Percentiles rank a stretch among this genome's conserved stretches.
Conservation (phyloP, 2,113 vertebrate species). For the Oryctolagus cuniculus region DNA sequence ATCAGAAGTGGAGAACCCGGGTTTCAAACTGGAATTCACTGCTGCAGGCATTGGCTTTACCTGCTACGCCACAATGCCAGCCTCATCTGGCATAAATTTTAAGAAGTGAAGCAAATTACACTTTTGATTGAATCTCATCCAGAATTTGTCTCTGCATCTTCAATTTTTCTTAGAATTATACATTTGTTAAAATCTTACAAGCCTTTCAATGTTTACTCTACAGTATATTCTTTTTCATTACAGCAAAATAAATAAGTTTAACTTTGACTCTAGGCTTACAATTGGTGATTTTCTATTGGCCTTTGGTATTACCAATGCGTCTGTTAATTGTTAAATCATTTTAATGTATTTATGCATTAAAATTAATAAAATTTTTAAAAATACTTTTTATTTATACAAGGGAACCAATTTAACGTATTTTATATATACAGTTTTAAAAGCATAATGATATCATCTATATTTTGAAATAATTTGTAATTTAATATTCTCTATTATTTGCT, state of each 20-base stretch:
- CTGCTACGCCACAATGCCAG: too few relatives aligned
- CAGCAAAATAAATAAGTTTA: neutral
- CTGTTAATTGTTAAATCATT: neutral
- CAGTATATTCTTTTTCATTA: neutral
- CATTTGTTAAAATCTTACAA: neutral
- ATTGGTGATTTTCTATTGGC: neutral
- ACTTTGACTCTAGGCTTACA: neutral
- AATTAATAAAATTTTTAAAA: neutral
- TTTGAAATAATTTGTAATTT: slow-evolving; percentile 1
- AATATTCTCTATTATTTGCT: neutral
- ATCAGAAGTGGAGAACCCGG: too few relatives aligned
- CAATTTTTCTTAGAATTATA: neutral
- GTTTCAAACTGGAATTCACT: too few relatives aligned
- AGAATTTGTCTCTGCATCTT: neutral
- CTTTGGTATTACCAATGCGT: neutral
- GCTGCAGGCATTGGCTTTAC: too few relatives aligned
- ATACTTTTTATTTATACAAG: too few relatives aligned
- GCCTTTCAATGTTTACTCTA: neutral
- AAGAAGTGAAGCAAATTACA: neutral
- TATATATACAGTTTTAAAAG: too few relatives aligned
- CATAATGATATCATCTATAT: neutral
- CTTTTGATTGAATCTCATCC: neutral
- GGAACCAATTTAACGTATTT: too few relatives aligned
- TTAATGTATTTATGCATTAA: neutral
- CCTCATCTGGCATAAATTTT: neutral